Conservation (phyloP, 2,888 invertebrate species). For the Caenorhabditis uteleia region DNA sequence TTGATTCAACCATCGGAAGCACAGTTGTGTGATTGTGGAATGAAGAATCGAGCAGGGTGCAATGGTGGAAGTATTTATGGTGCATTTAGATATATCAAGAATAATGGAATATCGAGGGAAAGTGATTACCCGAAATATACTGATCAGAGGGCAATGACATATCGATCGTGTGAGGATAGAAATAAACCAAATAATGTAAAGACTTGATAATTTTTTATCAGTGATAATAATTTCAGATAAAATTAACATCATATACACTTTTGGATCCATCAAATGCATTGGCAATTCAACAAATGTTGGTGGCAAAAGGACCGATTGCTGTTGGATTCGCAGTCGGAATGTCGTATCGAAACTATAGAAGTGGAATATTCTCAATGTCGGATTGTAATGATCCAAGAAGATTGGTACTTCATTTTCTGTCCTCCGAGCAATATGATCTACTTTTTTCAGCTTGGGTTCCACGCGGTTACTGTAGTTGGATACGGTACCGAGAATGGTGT, state of each 20-base stretch:
- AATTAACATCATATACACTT: too few species aligned
- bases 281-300: too few species aligned
- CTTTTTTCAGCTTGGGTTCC: background rate
- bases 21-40: background rate
- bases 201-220: background rate
- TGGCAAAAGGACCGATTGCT: background rate
- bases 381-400: background rate
- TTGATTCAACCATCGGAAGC: background rate
- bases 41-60: background rate
- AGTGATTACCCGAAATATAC: background rate
- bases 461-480: background rate
- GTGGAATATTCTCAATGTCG: background rate
- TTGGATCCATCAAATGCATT: too few species aligned
- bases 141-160: background rate
- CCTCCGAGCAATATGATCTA: background rate
- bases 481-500: background rate
- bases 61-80: background rate
- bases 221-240: too few species aligned
- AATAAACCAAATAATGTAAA: background rate
- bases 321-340: background rate
- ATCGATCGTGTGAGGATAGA: background rate
- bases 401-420: background rate
- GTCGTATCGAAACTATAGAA: background rate
- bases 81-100: background rate
- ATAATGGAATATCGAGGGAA: background rate